Base-by-base conservation (phyloP, 2,888 invertebrate species). In the Drosophila borealis region DNA sequence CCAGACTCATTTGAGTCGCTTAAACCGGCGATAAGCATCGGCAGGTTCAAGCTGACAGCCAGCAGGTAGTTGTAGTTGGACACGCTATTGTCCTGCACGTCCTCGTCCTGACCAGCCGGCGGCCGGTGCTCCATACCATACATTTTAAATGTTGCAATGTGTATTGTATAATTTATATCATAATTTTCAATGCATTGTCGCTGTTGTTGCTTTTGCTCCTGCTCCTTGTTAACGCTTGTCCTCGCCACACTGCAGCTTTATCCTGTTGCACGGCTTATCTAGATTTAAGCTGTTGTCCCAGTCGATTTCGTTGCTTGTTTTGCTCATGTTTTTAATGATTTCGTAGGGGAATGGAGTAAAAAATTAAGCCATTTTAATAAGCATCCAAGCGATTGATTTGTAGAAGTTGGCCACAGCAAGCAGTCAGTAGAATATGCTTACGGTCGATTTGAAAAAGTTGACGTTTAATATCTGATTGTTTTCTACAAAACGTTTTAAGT, bases 151-250 rank as follows among this genome's bases (percentile, higher is more conserved):
- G 85, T 85, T 85, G 85, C 85, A 85, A 83, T 82, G 88, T 88
- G 82, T 76, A 82, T 79, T 82, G 79, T 81, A 81, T 72, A 88
- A 88, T 83, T 88, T 85, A 81, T 86, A 85, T 88, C 86, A 86
- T 86, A 86, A 86, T 86, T 86, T 70, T 62, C 65, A 67, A 70
- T 68, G 65, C 72, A 67, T 56, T 74, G 70, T 78, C 41, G 37
- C 41, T 54, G 54, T 63, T 46, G 36, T 56, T 70, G 33, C 49
- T 10, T 39, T 29, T 13, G 42, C 10, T 41, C 33, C 46, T 51
- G 48, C 45, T 60, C 39, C 62, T 67, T 70, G 57, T 62, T 74
- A 62, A 60, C 53, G 71, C 62, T 63, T 57, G 67, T 76, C 48
- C 54, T 77, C 36, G 46, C 42, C 45, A 57, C 50, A 41, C 37